Evolutionary conservation across 64 coral and sea anemone species (phyloP).

Genomic region (Acropora yongei): DNA sequence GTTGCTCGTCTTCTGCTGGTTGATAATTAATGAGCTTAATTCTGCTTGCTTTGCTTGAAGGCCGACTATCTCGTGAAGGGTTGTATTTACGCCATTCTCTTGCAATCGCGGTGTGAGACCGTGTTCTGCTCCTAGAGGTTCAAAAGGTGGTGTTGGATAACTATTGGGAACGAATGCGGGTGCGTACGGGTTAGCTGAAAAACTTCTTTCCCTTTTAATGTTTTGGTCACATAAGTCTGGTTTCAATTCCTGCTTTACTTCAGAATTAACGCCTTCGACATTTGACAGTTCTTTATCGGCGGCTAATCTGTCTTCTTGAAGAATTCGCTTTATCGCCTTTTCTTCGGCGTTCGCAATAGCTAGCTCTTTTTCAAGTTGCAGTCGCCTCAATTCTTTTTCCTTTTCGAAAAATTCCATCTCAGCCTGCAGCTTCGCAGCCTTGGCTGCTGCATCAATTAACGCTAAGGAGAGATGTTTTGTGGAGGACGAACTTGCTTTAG

Average conservation of each 20-base stretch:
- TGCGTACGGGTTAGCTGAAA: not conserved
- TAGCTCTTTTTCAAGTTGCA: slow-evolving; percentile 48
- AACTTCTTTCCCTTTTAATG: not conserved
- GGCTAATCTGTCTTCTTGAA: not conserved
- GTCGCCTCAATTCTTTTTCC: slow-evolving; percentile 26
- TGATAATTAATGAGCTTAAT: slow-evolving; percentile 41
- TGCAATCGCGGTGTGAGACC: no score
- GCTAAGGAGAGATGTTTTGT: slow-evolving; percentile 1
- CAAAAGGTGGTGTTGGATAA: no score
- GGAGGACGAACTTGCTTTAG: not conserved
- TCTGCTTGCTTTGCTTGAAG: slow-evolving; percentile 66
- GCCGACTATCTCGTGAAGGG: slow-evolving; percentile 29
- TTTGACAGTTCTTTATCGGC: no score
- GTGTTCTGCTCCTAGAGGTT: no score
- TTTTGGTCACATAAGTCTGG: no score
- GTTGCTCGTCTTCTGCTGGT: slow-evolving; percentile 56
- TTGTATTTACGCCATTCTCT: not conserved
- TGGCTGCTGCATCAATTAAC: slow-evolving; percentile 20
- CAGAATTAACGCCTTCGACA: not conserved
- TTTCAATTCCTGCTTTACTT: not conserved
- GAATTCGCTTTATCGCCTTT: slow-evolving; percentile 21
- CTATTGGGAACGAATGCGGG: not conserved
- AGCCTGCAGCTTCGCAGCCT: slow-evolving; percentile 41
- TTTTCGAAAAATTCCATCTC: slow-evolving; percentile 38
- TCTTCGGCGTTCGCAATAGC: slow-evolving; percentile 32